Evolutionary conservation across 2,888 invertebrate genomes (phyloP).

Genomic region (Ectropis crepuscularia): DNA sequence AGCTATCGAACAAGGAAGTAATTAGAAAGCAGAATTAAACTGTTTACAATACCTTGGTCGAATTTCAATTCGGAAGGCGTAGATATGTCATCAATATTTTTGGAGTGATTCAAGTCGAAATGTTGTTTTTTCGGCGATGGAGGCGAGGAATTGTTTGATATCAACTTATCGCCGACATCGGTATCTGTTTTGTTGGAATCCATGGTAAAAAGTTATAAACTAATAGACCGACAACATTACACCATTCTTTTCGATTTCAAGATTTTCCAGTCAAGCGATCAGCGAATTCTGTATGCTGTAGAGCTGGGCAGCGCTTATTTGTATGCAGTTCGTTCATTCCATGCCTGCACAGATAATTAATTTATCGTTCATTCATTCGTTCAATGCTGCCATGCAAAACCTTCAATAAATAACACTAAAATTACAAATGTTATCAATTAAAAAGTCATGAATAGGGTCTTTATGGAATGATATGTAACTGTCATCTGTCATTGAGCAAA

Average conservation of each 20-base stretch:
- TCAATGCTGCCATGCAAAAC: too few species aligned
- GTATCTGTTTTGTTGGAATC: conserved; percentile 67
- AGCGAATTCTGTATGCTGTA: too few species aligned
- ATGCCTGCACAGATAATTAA: too few species aligned
- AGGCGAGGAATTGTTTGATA: conserved; percentile 69
- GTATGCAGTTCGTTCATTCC: too few species aligned
- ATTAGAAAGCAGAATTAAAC: conserved; percentile 48
- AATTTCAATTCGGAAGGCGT: conserved; percentile 88
- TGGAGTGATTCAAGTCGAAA: conserved; percentile 67
- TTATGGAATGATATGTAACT: too few species aligned
- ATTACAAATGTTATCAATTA: too few species aligned
- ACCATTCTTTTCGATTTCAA: conserved; percentile 57
- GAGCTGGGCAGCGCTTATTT: too few species aligned
- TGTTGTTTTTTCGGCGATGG: conserved; percentile 56
- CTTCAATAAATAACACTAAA: too few species aligned
- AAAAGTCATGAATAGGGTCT: too few species aligned
- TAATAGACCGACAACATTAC: conserved; percentile 76
- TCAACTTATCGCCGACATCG: conserved; percentile 64
- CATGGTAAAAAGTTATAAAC: conserved; percentile 68
- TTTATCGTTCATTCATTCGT: too few species aligned
- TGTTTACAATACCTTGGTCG: conserved; percentile 87
- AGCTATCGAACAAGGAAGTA: conserved; percentile 45
- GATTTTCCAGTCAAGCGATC: conserved; percentile 53
- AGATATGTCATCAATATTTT: conserved; percentile 83
- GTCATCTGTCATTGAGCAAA: too few species aligned